phyloP scores from a whole-genome alignment of 2,113 vertebrate genomes.

The Gadus chalcogrammus region DNA sequence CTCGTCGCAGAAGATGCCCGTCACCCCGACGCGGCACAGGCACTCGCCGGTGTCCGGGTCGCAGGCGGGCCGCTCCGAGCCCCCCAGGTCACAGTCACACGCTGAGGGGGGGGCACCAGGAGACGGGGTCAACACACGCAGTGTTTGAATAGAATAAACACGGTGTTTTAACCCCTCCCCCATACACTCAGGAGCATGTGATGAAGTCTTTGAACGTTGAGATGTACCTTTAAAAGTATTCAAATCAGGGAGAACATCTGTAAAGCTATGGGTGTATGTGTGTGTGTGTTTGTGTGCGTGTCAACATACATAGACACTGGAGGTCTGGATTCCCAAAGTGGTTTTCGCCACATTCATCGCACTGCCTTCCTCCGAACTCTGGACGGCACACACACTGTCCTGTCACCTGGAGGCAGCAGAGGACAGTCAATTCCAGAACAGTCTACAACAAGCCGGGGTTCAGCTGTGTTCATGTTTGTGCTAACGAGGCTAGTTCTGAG shows the following conservation, averaged over 20 bases:
- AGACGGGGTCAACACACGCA: too few relatives aligned
- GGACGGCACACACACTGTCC: constrained; percentile 80
- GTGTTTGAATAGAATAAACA: too few relatives aligned
- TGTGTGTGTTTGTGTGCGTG: not conserved
- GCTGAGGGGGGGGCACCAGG: constrained; percentile 48
- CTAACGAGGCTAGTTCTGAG: too few relatives aligned
- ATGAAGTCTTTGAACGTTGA: too few relatives aligned
- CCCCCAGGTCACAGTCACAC: constrained; percentile 78
- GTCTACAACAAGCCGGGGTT: too few relatives aligned
- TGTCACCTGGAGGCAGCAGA: constrained; percentile 70
- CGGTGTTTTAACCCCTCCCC: too few relatives aligned
- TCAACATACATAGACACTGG: constrained; percentile 69
- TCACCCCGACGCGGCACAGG: constrained; percentile 69
- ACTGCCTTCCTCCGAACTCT: constrained; percentile 75
- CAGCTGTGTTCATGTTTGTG: too few relatives aligned
- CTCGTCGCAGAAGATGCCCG: constrained; percentile 73
- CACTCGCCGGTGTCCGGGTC: constrained; percentile 77
- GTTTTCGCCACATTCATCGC: constrained; percentile 78
- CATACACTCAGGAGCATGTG: too few relatives aligned
- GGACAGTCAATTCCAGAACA: not conserved
- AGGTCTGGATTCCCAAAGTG: constrained; percentile 75
- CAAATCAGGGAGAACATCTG: too few relatives aligned
- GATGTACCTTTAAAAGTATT: too few relatives aligned
- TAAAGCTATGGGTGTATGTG: too few relatives aligned
- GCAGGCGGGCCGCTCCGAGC: constrained; percentile 72